These are phyloP conservation scores for Drosophila monieri DNA, from an alignment of 2,888 invertebrate species.

Conservation along the genomic window DNA sequence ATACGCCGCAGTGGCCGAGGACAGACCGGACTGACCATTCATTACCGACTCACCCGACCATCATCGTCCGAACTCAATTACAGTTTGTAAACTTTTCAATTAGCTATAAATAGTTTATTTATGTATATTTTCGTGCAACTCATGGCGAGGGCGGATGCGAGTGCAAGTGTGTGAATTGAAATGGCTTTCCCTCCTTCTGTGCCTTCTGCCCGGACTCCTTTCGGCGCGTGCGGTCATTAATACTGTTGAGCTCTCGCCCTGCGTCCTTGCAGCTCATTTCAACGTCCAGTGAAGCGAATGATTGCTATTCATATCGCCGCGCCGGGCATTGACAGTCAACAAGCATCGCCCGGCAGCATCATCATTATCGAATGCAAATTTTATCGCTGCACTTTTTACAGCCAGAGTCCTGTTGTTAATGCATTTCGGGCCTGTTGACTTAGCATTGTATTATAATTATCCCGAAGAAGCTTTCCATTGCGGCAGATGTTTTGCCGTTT, in stretches of 20 bases:
- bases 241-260: constrained; percentile 60
- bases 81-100: constrained; percentile 82
- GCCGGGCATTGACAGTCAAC: constrained; percentile 53
- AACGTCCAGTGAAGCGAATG: constrained; percentile 75
- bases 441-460: constrained; percentile 30
- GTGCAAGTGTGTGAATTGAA: constrained; percentile 56
- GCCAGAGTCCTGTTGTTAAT: constrained; percentile 23
- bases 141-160: constrained; percentile 48
- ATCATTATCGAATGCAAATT: constrained; percentile 80
- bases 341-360: constrained; percentile 45
- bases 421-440: constrained; percentile 15
- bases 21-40: constrained; percentile 55
- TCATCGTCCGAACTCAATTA: constrained; percentile 74
- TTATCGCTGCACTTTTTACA: constrained; percentile 33
- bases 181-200: constrained; percentile 18
- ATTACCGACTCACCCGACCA: constrained; percentile 45
- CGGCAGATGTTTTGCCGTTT: constrained; percentile 10
- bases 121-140: constrained; percentile 68
- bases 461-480: neutral
- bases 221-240: constrained; percentile 58
- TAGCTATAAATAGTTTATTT: constrained; percentile 80
- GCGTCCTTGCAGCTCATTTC: constrained; percentile 61
- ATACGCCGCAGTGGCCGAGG: constrained; percentile 47
- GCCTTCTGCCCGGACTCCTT: neutral
- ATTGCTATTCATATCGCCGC: constrained; percentile 75